Base-by-base conservation (phyloP, 2,888 invertebrate species). In the Drosophila niveifrons region DNA sequence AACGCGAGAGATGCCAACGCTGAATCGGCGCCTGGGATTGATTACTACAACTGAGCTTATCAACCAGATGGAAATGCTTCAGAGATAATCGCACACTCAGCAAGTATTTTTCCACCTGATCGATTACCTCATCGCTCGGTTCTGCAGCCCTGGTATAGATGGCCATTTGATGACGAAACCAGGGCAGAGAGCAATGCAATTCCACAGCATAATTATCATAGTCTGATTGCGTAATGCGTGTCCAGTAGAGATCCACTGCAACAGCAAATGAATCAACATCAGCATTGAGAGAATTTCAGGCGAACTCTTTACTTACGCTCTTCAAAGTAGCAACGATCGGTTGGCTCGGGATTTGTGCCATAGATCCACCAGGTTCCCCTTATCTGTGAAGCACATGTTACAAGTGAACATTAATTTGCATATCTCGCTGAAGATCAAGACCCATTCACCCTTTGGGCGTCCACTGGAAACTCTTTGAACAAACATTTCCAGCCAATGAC, bases 241-340 rank as follows among this genome's bases (percentile, higher is more conserved):
- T 80, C 83, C 83, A 83, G 41, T 78, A 83, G 1, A 63, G 53
- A 63, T 83, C 65, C 67, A 86, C 83, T 79, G 10, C 0, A 43
- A 58, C 1, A 9, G 10, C 31, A 31, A 10, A 2, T 31, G 10
- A 10, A 31, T 9, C 11, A 36, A 1, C 23, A 23, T 23, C 23
- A n/a, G 36, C n/a, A n/a, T 2, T 11, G 10, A 17, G 10, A 15
- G 2, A 36, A 15, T 34, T 11, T 8, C 9, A 11, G 29, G 3
- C 8, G 10, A 18, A 13, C 9, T 1, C 10, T 17, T 7, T 1
- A 75, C 80, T 73, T 65, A 79, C 83, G 36, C 2, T 65, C 65
- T 17, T 66, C 2, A n/a, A 82, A 52, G 28, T 56, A 34, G 10
- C 82, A 83, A 7, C 41, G 13, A 8, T 63, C 52, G 0, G 18